phyloP scores from a whole-genome alignment of 1,140 invertebrate species.

The Lepidostoma basale region DNA sequence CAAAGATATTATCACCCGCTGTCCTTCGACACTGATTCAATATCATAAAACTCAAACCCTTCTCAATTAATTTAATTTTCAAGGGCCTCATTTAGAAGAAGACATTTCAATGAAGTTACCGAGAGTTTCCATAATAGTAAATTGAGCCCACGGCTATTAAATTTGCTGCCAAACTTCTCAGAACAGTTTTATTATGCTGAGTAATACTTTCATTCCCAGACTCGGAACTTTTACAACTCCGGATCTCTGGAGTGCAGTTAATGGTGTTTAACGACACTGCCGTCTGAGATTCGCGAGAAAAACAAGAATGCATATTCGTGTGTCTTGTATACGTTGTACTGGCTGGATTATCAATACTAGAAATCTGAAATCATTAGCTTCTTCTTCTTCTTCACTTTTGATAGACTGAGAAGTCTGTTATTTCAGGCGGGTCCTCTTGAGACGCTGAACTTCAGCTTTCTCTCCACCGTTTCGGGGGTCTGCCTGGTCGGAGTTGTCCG shows the following conservation, averaged over 20 bases:
- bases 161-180: slow-evolving; percentile 36
- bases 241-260: slow-evolving; percentile 36
- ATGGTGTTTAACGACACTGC: slow-evolving; percentile 26
- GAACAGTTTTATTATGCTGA: slow-evolving; percentile 40
- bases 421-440: too few species aligned
- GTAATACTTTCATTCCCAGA: slow-evolving; percentile 29
- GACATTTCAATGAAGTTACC: slow-evolving; percentile 32
- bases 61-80: slow-evolving; percentile 19
- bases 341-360: too few species aligned
- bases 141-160: slow-evolving; percentile 34
- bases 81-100: slow-evolving; percentile 9
- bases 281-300: too few species aligned
- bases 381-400: too few species aligned
- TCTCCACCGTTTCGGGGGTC: too few species aligned
- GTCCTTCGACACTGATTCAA: background rate
- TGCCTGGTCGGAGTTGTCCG: too few species aligned
- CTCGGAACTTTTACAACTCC: slow-evolving; percentile 30
- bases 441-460: too few species aligned
- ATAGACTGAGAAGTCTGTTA: too few species aligned
- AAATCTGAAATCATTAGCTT: too few species aligned
- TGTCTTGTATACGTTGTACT: too few species aligned
- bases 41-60: background rate
- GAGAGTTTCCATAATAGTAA: slow-evolving; percentile 35
- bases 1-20: slow-evolving; percentile 3
- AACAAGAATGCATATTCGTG: too few species aligned